Evolutionary conservation across 53 echinoderm and acorn worm genomes (phyloP), one percentile per base, ranked within the genome.

Genomic region (Henricia sp.): DNA sequence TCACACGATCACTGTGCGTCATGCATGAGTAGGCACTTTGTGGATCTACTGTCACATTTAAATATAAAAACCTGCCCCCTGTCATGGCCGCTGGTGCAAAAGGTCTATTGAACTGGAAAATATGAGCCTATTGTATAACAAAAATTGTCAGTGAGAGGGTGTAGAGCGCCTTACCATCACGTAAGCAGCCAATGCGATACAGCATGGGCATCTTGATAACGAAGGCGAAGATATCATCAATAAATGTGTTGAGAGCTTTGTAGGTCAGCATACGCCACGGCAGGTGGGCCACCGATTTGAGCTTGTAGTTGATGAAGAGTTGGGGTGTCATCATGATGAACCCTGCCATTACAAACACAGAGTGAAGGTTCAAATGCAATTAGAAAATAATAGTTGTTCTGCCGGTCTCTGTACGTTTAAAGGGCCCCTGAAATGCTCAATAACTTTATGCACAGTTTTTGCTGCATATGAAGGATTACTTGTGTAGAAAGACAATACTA

Each of bases 271-370:
- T 97, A 37, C 97, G 82, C 97, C 97, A 97, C 2, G 97, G 97
- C 34, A 97, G 94, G 77, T 97, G 97, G 26, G 97, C 97, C 28
- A 97, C 90, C 8, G 97, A 97, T 77, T 97, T 97, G 66, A 97
- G 77, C 87, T 97, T 97, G 84, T 97, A 97, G 80, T 97, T 97
- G 83, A 97, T 97, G 91, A 97, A 97, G 48, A 97, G 86, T 83
- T 97, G 97, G 2, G 97, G 97, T 39, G 97, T 97, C 97, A 97
- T 97, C 97, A 97, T 97, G 37, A 97, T 97, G 78, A 97, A 97
- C 74, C 97, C 97, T 97, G 46, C 20, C 21, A 17, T 19, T 23
- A 43, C 62, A 67, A 29, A 52, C 25, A 35, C 70, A 40, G 11
- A 2, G 28, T 38, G n/a, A 19, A 68, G 3, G 57, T 56, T n/a